Evolutionary conservation across 2,797 vertebrate species (phyloP).

Genomic region (Ptychadena robeensis): DNA sequence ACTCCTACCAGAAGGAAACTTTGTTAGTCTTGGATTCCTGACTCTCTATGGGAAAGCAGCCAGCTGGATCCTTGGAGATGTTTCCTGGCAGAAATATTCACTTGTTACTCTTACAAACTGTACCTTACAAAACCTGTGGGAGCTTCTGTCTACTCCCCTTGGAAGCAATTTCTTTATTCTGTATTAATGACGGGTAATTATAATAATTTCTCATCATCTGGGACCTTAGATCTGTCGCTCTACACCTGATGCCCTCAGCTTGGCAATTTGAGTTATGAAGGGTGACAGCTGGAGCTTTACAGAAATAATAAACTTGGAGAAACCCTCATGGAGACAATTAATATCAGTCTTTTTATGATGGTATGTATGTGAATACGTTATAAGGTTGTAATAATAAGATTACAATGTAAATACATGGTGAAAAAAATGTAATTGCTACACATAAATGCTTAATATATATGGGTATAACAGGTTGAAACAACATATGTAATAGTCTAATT

Average conservation of each 20-base stretch:
- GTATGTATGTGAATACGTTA: no score
- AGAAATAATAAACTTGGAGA: neutral
- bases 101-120: neutral
- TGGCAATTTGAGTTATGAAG: neutral
- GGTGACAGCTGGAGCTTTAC: conserved; percentile 1
- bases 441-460: no score
- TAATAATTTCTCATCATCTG: conserved; percentile 10
- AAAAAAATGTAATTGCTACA: no score
- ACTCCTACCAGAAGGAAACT: neutral
- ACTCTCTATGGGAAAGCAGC: neutral
- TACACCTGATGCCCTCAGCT: conserved; percentile 22
- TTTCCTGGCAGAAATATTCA: neutral
- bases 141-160: neutral
- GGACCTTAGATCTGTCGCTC: neutral
- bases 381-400: no score
- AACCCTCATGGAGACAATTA: neutral
- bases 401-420: no score
- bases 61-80: neutral
- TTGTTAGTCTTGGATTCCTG: neutral
- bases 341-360: no score
- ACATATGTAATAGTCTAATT: no score
- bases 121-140: neutral
- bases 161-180: neutral
- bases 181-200: conserved; percentile 8
- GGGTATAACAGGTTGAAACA: no score